These are phyloP conservation scores for Agriopis aurantiaria DNA, from an alignment of 2,888 invertebrate species.

Conservation along the genomic window DNA sequence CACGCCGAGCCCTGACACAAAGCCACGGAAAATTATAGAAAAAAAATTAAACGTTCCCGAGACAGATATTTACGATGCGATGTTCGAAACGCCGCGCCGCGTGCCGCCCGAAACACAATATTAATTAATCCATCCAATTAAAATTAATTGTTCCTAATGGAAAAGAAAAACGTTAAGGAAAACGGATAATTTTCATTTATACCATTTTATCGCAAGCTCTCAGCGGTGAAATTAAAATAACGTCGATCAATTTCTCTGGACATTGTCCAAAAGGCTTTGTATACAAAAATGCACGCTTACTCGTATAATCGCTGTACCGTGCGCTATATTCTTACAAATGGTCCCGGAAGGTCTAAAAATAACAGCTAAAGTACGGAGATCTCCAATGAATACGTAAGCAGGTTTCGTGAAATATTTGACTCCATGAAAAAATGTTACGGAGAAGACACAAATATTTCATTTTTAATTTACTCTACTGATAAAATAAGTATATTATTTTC, in stretches of 20 bases:
- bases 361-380: conserved; percentile 21
- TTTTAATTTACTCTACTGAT: conserved; percentile 61
- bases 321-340: conserved; percentile 37
- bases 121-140: conserved; percentile 69
- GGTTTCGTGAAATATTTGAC: conserved; percentile 38
- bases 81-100: conserved; percentile 44
- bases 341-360: conserved; percentile 25
- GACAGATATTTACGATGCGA: conserved; percentile 64
- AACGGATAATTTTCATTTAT: conserved; percentile 5
- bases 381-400: conserved; percentile 34
- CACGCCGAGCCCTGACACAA: conserved; percentile 54
- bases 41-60: conserved; percentile 60
- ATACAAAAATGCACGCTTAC: conserved; percentile 52
- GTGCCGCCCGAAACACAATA: conserved; percentile 54
- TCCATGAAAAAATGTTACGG: conserved; percentile 30
- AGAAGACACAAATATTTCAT: conserved; percentile 53
- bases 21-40: conserved; percentile 62
- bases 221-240: background rate
- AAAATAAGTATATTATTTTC: conserved; percentile 59
- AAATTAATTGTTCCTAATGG: conserved; percentile 55
- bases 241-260: conserved; percentile 45
- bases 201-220: conserved; percentile 46
- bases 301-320: conserved; percentile 46
- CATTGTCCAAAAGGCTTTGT: conserved; percentile 50
- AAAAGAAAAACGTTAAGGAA: conserved; percentile 25